These are phyloP conservation scores for Pyrrhosoma nymphula DNA, from an alignment of 2,888 invertebrate species.

Conservation along the genomic window DNA sequence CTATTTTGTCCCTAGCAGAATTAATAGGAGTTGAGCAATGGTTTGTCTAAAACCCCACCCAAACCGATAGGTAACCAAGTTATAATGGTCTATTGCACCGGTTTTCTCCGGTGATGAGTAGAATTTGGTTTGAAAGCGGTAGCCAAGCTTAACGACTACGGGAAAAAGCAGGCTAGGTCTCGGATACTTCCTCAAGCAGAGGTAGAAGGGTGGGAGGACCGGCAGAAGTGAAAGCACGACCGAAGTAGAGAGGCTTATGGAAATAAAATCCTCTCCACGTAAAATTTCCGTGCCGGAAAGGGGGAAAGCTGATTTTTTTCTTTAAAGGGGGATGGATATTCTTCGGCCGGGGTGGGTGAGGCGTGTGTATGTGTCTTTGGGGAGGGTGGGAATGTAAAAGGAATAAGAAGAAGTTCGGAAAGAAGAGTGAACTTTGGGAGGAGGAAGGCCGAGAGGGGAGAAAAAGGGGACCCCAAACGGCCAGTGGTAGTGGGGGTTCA, in stretches of 20 bases:
- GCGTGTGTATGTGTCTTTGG: not conserved
- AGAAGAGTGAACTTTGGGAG: not conserved
- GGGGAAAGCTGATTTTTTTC: not conserved
- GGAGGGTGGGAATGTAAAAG: not conserved
- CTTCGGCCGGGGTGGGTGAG: not conserved
- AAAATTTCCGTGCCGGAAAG: constrained; percentile 2
- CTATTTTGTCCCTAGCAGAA: no score
- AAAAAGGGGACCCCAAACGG: no score
- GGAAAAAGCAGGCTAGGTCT: not conserved
- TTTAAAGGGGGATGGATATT: not conserved
- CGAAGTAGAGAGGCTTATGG: constrained; percentile 21
- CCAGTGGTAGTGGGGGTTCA: no score
- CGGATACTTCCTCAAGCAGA: not conserved
- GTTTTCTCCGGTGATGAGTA: no score
- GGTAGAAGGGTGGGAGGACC: not conserved
- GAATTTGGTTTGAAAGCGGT: not conserved
- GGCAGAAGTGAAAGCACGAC: not conserved
- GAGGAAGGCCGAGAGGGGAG: not conserved
- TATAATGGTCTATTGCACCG: no score
- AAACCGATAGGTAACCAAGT: no score
- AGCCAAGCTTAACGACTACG: not conserved
- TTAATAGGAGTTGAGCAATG: no score
- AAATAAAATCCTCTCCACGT: constrained; percentile 31
- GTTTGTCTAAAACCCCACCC: no score
- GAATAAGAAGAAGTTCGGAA: not conserved